Evolutionary conservation across 2,888 invertebrate species (phyloP).

Genomic region (Yponomeuta sedellus): DNA sequence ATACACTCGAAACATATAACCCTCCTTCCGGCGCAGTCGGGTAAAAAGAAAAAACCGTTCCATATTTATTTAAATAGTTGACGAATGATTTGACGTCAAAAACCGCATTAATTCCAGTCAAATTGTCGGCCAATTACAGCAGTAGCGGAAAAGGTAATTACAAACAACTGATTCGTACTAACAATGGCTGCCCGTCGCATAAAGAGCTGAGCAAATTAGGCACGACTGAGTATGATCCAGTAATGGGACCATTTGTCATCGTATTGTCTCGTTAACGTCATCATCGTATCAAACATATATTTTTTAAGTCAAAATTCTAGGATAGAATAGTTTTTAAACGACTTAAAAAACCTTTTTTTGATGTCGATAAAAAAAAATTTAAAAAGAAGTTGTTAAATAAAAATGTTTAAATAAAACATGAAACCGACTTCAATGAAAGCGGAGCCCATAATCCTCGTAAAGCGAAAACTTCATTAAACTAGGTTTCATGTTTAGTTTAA

Average conservation of each 20-base stretch:
- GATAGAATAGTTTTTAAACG: too few species aligned
- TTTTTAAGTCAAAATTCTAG: not conserved
- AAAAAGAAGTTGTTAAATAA: too few species aligned
- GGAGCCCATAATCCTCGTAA: too few species aligned
- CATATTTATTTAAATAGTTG: not conserved
- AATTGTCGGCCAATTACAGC: slow-evolving; percentile 1
- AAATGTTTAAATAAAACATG: too few species aligned
- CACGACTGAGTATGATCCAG: not conserved
- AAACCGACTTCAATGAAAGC: too few species aligned
- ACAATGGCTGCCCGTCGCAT: not conserved
- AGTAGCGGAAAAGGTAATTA: slow-evolving; percentile 10
- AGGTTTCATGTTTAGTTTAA: too few species aligned
- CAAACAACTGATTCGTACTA: not conserved
- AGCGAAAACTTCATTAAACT: too few species aligned
- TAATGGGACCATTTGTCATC: not conserved
- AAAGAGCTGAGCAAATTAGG: not conserved
- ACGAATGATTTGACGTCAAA: slow-evolving; percentile 11
- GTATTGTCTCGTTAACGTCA: not conserved
- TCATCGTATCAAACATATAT: not conserved
- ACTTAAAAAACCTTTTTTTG: too few species aligned
- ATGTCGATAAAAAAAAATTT: too few species aligned
- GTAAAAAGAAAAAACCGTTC: not conserved
- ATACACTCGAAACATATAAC: too few species aligned
- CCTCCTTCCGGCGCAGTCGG: too few species aligned
- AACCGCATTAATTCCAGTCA: slow-evolving; percentile 13